Conservation (phyloP, 2,797 vertebrate species). For the Catamblyrhynchus diadema region DNA sequence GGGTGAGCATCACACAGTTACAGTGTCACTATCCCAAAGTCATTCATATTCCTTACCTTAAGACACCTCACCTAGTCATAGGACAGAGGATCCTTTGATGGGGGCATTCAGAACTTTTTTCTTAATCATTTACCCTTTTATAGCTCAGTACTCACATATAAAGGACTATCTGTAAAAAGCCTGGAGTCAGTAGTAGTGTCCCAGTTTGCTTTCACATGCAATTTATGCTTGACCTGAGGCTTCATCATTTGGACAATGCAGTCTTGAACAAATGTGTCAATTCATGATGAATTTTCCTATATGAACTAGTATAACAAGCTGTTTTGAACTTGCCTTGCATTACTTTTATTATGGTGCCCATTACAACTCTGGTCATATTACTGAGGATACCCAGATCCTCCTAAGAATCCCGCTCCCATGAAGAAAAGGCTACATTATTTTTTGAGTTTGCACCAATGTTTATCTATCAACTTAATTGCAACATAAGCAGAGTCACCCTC, state of each 20-base stretch:
- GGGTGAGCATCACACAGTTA: background rate
- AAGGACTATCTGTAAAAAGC: background rate
- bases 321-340: background rate
- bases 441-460: background rate
- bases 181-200: background rate
- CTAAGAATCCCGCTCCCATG: background rate
- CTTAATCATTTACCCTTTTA: background rate
- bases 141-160: background rate
- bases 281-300: background rate
- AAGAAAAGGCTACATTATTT: background rate
- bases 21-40: background rate
- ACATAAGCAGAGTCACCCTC: background rate
- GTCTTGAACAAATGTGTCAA: background rate
- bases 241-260: background rate
- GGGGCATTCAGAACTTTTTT: background rate
- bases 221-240: background rate
- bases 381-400: background rate
- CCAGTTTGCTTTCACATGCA: background rate
- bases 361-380: background rate
- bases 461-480: background rate
- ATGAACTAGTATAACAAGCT: background rate
- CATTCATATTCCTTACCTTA: background rate
- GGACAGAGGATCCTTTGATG: background rate
- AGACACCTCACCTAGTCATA: background rate
- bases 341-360: background rate